A percentile compares a stretch with the other conserved stretches of the same genome.
phyloP scores from a whole-genome alignment of 2,797 vertebrate genomes.

The Thaleichthys pacificus region DNA sequence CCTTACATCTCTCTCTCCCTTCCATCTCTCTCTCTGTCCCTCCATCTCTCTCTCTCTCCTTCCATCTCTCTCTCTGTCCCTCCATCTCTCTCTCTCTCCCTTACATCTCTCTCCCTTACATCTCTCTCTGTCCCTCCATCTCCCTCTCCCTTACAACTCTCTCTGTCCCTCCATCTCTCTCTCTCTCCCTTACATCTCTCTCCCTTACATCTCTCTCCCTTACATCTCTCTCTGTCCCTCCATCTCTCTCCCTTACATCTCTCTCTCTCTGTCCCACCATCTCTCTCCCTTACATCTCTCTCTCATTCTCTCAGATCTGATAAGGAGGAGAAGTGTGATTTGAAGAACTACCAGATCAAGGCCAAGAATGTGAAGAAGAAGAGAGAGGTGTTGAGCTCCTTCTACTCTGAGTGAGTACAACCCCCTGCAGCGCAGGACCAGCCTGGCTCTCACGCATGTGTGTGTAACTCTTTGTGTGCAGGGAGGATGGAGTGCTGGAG shows the following conservation, averaged over 20 bases:
- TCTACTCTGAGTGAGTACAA: constrained; percentile 75
- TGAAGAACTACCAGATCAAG: constrained; percentile 79
- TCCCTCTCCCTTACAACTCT: background rate
- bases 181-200: background rate
- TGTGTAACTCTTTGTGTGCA: too few relatives aligned
- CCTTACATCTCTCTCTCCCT: background rate
- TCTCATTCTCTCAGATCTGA: constrained; percentile 74
- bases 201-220: too few relatives aligned
- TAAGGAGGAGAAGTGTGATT: constrained; percentile 81
- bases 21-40: background rate
- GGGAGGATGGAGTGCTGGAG: too few relatives aligned
- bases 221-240: background rate
- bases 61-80: too few relatives aligned
- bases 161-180: background rate
- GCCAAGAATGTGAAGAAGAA: constrained; percentile 78
- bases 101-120: background rate
- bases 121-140: background rate
- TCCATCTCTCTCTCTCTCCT: background rate
- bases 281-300: background rate
- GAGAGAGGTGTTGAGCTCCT: constrained; percentile 76
- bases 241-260: background rate
- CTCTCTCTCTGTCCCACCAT: background rate
- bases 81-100: too few relatives aligned
- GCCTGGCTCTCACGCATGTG: too few relatives aligned
- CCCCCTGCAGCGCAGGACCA: too few relatives aligned